phyloP scores from a whole-genome alignment of 2,888 invertebrate genomes.

The Linnaemya tessellans region DNA sequence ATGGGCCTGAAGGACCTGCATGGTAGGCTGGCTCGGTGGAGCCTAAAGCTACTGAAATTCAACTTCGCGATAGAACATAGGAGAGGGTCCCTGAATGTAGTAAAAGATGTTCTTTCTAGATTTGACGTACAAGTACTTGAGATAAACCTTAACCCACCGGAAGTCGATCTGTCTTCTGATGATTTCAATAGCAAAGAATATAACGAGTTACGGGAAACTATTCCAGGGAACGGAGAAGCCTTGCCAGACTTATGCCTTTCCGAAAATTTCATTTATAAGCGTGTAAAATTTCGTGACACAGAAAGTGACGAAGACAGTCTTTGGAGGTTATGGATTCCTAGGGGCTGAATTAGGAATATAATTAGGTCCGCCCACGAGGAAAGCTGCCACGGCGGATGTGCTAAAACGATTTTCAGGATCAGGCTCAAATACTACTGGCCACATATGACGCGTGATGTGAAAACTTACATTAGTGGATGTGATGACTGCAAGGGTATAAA shows the following conservation, averaged over 20 bases:
- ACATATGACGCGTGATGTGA: neutral
- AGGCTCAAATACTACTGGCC: neutral
- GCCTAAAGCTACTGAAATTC: slow-evolving; percentile 23
- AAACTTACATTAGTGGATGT: neutral
- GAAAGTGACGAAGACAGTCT: slow-evolving; percentile 18
- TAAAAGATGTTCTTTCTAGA: slow-evolving; percentile 17
- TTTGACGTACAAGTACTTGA: neutral
- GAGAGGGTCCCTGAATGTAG: slow-evolving; percentile 21
- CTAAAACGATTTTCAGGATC: neutral
- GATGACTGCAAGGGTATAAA: neutral
- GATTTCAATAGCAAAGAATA: slow-evolving; percentile 36
- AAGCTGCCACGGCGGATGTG: too few relatives aligned
- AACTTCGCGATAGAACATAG: slow-evolving; percentile 37
- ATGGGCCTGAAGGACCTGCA: slow-evolving; percentile 24
- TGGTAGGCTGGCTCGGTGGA: slow-evolving; percentile 34
- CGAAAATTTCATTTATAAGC: slow-evolving; percentile 41
- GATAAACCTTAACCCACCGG: slow-evolving; percentile 1
- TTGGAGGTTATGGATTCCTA: neutral
- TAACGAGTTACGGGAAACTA: neutral
- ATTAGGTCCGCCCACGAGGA: neutral
- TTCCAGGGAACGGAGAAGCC: neutral
- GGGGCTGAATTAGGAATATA: neutral
- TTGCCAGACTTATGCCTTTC: slow-evolving; percentile 2
- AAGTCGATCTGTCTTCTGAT: slow-evolving; percentile 9
- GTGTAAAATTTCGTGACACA: neutral